Evolutionary conservation across 1,140 invertebrate genomes (phyloP), one percentile per base, ranked within the genome.

Genomic region (Zaprionus ornatus): DNA sequence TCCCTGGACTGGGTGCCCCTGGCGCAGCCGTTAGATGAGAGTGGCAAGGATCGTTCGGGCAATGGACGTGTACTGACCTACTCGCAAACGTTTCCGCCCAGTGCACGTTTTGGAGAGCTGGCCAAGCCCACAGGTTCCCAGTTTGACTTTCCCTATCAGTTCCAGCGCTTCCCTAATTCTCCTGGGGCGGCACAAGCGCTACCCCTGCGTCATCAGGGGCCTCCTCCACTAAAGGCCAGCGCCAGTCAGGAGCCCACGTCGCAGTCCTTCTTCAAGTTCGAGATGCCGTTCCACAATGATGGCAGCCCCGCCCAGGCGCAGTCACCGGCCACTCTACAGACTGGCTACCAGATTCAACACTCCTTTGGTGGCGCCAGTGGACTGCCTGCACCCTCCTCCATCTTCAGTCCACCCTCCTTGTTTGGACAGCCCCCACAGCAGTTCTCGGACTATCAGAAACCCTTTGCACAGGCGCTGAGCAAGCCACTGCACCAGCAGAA

Each of bases 241-340:
- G 63, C 37, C 0, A 27, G 54, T 0, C 91, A 92, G 63, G 88
- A 92, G 52, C 91, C 91, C 7, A 92, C 91, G 0, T 92, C 91
- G 7, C 91, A 92, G 69, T 92, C 91, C 1, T 92, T 92, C 75
- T 92, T 92, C 61, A 92, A 92, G 66, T 92, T 92, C 32, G 91
- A 92, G 64, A 92, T 92, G 91, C 91, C 91, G 21, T 92, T 91
- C 79, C 86, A 83, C 62, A 76, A 80, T 10, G 76, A 82, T 1
- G 64, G 40, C 21, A 55, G 23, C 1, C 1, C 52, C 1, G 87
- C 59, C 12, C 79, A 82, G 56, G 67, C 76, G 0, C 80, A 90
- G 48, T 70, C 85, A 0, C 82, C 86, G 2, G 70, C 91, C 25
- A 88, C 87, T 0, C 76, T 92, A 0, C 91, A 92, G 27, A 91